A percentile compares a stretch with the other conserved stretches of the same genome.
Conservation (phyloP, 2,113 vertebrate species). For the Petaurus breviceps region DNA sequence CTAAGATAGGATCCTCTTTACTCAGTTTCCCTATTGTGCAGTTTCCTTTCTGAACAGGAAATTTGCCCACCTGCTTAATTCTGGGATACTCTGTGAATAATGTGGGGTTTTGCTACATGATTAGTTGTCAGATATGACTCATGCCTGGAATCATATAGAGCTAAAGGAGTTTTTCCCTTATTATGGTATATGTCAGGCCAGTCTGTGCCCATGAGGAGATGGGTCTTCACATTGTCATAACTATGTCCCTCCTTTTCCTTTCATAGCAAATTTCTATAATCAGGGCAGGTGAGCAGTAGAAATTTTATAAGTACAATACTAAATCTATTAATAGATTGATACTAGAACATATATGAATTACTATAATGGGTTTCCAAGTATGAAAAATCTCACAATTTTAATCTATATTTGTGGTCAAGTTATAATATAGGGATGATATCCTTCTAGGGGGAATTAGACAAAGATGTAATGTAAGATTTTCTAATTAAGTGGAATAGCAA, state of each 20-base stretch:
- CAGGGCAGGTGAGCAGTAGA: not conserved
- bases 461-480: too few relatives aligned
- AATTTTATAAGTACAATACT: not conserved
- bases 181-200: not conserved
- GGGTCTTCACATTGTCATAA: not conserved
- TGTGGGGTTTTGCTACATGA: not conserved
- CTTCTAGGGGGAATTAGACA: too few relatives aligned
- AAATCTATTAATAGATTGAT: not conserved
- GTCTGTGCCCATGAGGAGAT: not conserved
- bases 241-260: not conserved
- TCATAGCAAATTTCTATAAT: not conserved
- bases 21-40: not conserved
- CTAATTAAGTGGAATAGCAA: too few relatives aligned
- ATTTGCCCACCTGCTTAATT: not conserved
- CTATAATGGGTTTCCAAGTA: not conserved
- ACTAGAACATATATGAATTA: not conserved
- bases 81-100: not conserved
- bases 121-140: not conserved
- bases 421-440: not conserved
- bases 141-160: not conserved
- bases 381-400: not conserved
- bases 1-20: not conserved
- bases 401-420: not conserved
- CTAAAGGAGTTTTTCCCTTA: not conserved
- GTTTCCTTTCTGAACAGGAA: not conserved